phyloP scores from a whole-genome alignment of 2,113 vertebrate species.

The Leucopternis melanops region DNA sequence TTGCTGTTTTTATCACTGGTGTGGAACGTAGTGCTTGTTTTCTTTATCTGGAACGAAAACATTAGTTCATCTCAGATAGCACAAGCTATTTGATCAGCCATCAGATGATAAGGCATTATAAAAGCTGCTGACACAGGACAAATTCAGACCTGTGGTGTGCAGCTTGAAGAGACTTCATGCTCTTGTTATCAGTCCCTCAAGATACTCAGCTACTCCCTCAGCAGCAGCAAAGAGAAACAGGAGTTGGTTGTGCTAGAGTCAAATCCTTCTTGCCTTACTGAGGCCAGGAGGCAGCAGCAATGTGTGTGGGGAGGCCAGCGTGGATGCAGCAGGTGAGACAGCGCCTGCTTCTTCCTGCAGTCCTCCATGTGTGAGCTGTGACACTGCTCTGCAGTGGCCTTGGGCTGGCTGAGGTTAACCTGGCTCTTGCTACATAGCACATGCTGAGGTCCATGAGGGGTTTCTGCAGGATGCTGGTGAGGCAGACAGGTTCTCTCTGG shows the following conservation, averaged over 20 bases:
- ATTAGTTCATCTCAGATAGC: background rate
- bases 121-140: conserved; percentile 3
- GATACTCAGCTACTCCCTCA: background rate
- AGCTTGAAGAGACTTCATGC: background rate
- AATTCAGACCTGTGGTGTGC: background rate
- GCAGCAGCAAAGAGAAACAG: background rate
- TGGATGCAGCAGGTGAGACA: background rate
- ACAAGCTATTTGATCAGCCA: background rate
- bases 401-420: background rate
- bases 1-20: background rate
- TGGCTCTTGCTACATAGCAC: accelerated
- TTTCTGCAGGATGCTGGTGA: background rate
- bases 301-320: accelerated
- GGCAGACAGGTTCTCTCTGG: background rate
- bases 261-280: background rate
- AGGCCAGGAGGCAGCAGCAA: background rate
- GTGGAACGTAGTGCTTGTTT: background rate
- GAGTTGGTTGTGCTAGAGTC: background rate
- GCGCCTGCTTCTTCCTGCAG: background rate
- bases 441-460: background rate
- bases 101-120: background rate
- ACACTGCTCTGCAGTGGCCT: background rate
- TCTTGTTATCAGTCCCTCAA: background rate
- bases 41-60: conserved; percentile 3
- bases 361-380: background rate